A percentile compares a stretch with the other conserved stretches of the same genome.
phyloP scores from a whole-genome alignment of 2,113 vertebrate species.

The Cyanistes caeruleus region DNA sequence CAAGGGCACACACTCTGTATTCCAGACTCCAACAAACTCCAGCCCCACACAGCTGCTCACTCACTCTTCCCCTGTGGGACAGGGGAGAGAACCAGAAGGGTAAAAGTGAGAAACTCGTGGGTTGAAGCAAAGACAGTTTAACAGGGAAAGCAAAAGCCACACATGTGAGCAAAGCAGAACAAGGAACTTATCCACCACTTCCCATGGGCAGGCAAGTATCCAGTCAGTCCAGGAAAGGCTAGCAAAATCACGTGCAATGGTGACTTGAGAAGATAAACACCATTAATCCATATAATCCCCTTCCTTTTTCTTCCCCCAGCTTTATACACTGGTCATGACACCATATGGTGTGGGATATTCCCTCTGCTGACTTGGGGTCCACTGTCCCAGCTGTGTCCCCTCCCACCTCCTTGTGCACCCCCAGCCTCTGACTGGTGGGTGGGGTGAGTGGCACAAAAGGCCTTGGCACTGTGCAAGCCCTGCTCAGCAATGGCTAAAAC shows the following conservation, averaged over 20 bases:
- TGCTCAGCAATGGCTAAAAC: background rate
- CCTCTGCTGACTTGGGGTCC: background rate
- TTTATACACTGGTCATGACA: too few relatives aligned
- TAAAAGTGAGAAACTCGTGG: background rate
- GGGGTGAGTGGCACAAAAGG: background rate
- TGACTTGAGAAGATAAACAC: background rate
- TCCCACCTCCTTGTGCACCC: background rate
- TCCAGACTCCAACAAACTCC: too few relatives aligned
- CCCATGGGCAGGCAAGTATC: background rate
- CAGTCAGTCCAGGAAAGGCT: background rate
- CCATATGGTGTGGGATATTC: background rate
- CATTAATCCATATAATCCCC: background rate
- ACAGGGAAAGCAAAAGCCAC: background rate
- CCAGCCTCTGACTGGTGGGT: background rate
- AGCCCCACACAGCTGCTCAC: fast-evolving
- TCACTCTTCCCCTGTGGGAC: background rate
- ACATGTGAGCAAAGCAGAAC: background rate
- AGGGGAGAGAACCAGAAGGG: background rate
- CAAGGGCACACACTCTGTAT: too few relatives aligned
- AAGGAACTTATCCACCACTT: background rate
- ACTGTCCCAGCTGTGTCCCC: background rate
- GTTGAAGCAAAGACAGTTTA: background rate
- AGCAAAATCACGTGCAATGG: fast-evolving
- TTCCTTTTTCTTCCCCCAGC: background rate
- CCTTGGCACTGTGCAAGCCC: background rate